Evolutionary conservation across 2,113 vertebrate species (phyloP).

Genomic region (Labeo catla): DNA sequence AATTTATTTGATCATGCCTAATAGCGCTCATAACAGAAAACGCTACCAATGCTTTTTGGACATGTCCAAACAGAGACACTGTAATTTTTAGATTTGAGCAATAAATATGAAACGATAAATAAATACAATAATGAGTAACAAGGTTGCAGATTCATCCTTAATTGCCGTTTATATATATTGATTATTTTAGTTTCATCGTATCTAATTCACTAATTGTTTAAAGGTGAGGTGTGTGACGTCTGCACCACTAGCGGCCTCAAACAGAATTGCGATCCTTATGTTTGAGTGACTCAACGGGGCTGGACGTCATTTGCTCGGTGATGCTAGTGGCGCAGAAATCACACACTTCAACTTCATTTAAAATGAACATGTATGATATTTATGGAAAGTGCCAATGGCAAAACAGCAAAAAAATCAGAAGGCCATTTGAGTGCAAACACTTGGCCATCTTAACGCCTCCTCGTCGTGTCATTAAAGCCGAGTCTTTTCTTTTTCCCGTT

Average conservation of each 20-base stretch:
- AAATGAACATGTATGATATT: background rate
- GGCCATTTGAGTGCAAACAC: background rate
- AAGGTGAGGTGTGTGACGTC: background rate
- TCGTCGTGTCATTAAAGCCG: background rate
- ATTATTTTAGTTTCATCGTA: background rate
- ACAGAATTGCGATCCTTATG: background rate
- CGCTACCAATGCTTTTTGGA: background rate
- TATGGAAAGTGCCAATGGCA: background rate
- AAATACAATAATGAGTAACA: background rate
- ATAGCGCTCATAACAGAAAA: background rate
- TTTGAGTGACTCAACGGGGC: background rate
- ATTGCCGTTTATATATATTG: too few species aligned
- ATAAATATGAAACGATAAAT: background rate
- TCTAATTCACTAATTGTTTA: background rate
- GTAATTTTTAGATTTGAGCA: background rate
- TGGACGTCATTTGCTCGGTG: background rate
- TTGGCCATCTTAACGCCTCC: background rate
- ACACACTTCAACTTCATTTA: background rate
- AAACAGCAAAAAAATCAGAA: background rate
- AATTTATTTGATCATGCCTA: background rate
- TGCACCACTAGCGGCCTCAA: background rate
- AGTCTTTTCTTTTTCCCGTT: slow-evolving; percentile 25
- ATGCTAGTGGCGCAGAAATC: background rate
- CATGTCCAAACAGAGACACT: background rate
- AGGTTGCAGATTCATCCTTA: background rate